Conservation (phyloP, 2,888 invertebrate genomes). For the Eupithecia inturbata region DNA sequence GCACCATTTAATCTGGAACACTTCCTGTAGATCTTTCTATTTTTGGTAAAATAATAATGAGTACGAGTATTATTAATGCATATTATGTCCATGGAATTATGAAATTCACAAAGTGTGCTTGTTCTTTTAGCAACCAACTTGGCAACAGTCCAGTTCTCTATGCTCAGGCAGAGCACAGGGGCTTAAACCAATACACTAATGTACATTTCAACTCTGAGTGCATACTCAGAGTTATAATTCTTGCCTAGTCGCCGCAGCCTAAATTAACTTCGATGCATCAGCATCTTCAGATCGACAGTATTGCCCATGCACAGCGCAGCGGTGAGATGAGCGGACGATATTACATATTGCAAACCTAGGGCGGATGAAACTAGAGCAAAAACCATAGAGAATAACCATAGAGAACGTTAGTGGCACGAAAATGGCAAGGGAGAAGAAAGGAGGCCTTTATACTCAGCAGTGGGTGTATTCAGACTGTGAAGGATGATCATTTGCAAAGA, state of each 20-base stretch:
- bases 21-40: slow-evolving; percentile 54
- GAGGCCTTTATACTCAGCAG: not conserved
- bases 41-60: slow-evolving; percentile 2
- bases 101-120: no score
- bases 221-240: not conserved
- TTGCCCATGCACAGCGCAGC: no score
- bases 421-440: not conserved
- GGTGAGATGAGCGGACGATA: no score
- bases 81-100: no score
- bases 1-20: slow-evolving; percentile 53
- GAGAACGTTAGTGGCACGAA: not conserved
- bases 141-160: no score
- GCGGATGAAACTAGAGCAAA: not conserved
- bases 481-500: not conserved
- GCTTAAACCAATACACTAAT: not conserved
- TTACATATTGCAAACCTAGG: no score
- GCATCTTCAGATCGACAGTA: not conserved
- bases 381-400: not conserved
- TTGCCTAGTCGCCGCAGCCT: not conserved
- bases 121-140: no score
- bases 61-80: no score
- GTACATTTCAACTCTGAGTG: no score
- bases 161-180: not conserved
- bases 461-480: not conserved
- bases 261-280: not conserved